These are phyloP conservation scores for Calephelis perditalis DNA, from an alignment of 2,888 invertebrate genomes.

Conservation along the genomic window DNA sequence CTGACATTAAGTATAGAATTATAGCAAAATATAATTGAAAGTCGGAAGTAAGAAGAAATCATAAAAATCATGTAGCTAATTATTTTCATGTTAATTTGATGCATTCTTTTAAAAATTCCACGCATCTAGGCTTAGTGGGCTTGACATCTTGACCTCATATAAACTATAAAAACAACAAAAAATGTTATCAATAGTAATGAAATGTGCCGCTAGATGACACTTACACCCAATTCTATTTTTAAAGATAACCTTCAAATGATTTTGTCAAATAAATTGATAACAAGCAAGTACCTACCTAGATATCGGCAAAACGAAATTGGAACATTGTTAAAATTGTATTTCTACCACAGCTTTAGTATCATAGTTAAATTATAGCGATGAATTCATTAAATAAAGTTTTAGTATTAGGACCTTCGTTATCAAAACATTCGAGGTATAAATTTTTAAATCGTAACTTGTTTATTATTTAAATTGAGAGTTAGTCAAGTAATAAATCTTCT, in stretches of 20 bases:
- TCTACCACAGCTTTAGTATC: not conserved
- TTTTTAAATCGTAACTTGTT: slow-evolving; percentile 20
- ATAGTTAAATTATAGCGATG: slow-evolving; percentile 40
- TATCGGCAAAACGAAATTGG: slow-evolving; percentile 28
- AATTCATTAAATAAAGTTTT: slow-evolving; percentile 60
- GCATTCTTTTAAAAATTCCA: no score
- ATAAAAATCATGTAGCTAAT: no score
- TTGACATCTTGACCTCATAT: no score
- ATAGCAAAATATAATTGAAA: no score
- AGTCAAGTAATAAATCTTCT: slow-evolving; percentile 27
- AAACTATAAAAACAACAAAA: no score
- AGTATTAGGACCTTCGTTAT: slow-evolving; percentile 47
- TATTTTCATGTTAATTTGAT: no score
- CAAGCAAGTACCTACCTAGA: slow-evolving; percentile 38
- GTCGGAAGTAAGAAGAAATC: no score
- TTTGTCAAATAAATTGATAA: slow-evolving; percentile 71
- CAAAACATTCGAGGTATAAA: slow-evolving; percentile 61
- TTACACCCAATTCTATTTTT: slow-evolving; percentile 56
- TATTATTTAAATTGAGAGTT: slow-evolving; percentile 22
- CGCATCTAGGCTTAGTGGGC: no score
- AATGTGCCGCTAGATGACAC: slow-evolving; percentile 54
- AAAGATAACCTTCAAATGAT: slow-evolving; percentile 74
- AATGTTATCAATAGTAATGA: slow-evolving; percentile 34
- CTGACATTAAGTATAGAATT: no score
- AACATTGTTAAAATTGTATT: slow-evolving; percentile 32